phyloP scores from a whole-genome alignment of 2,888 invertebrate species.

The Stenurella melanura region DNA sequence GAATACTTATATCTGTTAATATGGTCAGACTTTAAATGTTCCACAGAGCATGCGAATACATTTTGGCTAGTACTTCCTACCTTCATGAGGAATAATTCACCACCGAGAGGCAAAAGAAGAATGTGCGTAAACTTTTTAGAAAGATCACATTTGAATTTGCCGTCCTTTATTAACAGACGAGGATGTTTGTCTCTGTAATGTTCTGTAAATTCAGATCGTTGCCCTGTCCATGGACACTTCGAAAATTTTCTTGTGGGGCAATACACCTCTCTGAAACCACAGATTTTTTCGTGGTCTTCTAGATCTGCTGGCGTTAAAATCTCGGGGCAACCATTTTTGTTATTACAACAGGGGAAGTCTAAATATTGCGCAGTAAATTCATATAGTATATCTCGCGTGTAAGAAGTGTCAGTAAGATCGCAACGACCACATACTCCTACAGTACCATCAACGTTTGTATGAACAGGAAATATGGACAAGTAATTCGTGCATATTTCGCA shows the following conservation, averaged over 20 bases:
- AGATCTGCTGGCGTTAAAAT: slow-evolving; percentile 54
- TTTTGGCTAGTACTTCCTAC: slow-evolving; percentile 53
- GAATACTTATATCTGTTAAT: slow-evolving; percentile 48
- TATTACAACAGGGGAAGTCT: slow-evolving; percentile 64
- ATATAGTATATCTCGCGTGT: slow-evolving; percentile 59
- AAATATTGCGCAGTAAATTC: slow-evolving; percentile 63
- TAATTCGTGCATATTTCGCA: slow-evolving; percentile 62
- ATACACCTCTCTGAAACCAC: slow-evolving; percentile 59
- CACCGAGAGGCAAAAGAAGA: slow-evolving; percentile 57
- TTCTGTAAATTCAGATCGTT: slow-evolving; percentile 55
- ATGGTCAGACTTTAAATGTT: slow-evolving; percentile 51
- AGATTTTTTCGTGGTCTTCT: slow-evolving; percentile 62
- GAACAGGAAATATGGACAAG: slow-evolving; percentile 64
- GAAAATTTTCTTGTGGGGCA: slow-evolving; percentile 58
- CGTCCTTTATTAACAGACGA: slow-evolving; percentile 56
- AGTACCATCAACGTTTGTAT: slow-evolving; percentile 49
- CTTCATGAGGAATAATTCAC: slow-evolving; percentile 63
- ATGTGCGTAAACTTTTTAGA: slow-evolving; percentile 60
- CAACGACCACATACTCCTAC: slow-evolving; percentile 66
- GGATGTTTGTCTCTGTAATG: slow-evolving; percentile 65
- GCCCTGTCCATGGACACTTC: slow-evolving; percentile 66
- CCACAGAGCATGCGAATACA: slow-evolving; percentile 49
- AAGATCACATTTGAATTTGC: slow-evolving; percentile 64
- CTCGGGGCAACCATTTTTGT: slow-evolving; percentile 62
- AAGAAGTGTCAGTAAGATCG: slow-evolving; percentile 41